Evolutionary conservation across 2,797 vertebrate genomes (phyloP).

Genomic region (Crax fasciolata): DNA sequence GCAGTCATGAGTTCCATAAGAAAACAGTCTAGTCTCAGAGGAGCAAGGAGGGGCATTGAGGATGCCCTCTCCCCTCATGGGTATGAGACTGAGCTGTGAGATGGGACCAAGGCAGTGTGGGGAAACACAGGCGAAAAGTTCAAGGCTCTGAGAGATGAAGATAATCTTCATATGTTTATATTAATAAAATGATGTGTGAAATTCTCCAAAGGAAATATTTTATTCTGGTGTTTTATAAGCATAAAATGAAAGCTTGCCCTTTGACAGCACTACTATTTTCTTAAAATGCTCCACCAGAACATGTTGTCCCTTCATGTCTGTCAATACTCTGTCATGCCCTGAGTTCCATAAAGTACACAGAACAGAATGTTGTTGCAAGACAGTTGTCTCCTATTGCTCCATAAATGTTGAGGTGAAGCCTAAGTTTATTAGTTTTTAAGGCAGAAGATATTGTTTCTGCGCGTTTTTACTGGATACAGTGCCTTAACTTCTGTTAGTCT

Average conservation of each 20-base stretch:
- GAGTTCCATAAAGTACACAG: slow-evolving; percentile 33
- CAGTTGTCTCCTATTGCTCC: slow-evolving; percentile 37
- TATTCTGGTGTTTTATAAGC: slow-evolving; percentile 40
- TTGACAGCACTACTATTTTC: slow-evolving; percentile 73
- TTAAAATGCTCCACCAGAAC: slow-evolving; percentile 62
- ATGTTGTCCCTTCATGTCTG: slow-evolving; percentile 30
- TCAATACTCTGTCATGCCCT: not conserved
- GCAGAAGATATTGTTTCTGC: slow-evolving; percentile 50
- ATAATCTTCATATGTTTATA: not conserved
- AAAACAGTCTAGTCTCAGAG: not conserved
- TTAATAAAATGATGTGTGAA: not conserved
- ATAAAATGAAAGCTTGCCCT: slow-evolving; percentile 57
- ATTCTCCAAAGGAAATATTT: slow-evolving; percentile 78
- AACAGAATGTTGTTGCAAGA: slow-evolving; percentile 39
- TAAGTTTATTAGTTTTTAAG: slow-evolving; percentile 55
- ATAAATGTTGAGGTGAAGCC: slow-evolving; percentile 63
- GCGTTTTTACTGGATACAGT: not conserved
- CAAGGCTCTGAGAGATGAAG: not conserved
- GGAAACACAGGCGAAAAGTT: not conserved
- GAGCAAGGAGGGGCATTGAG: not conserved
- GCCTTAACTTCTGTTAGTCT: slow-evolving; percentile 33
- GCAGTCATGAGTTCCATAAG: not conserved
- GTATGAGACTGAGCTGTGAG: not conserved
- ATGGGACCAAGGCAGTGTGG: rapidly evolving
- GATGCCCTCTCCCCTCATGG: not conserved